A percentile compares a stretch with the other conserved stretches of the same genome.
phyloP scores from a whole-genome alignment of 1,140 invertebrate genomes.

The Laupala kohalensis region DNA sequence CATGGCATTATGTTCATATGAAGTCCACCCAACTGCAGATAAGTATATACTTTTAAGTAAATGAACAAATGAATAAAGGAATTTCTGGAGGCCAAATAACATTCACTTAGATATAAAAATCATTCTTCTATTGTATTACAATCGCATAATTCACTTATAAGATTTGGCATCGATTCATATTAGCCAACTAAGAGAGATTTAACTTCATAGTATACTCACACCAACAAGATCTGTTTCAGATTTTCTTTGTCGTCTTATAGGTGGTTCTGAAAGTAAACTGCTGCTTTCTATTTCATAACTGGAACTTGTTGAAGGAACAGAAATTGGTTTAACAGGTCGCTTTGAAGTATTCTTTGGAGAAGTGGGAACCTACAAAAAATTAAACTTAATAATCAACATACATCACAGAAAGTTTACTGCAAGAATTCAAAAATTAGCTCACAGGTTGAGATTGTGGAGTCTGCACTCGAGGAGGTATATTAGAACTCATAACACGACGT shows the following conservation, averaged over 20 bases:
- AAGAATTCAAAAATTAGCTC: neutral
- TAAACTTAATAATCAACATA: too few species aligned
- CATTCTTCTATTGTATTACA: too few species aligned
- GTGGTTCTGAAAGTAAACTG: neutral
- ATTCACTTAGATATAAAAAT: too few species aligned
- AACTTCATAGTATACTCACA: neutral
- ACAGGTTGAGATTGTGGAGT: neutral
- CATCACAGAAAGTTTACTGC: neutral
- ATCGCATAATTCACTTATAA: too few species aligned
- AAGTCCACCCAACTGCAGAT: too few species aligned
- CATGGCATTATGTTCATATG: too few species aligned
- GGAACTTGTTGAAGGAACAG: constrained; percentile 1
- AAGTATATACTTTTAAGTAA: too few species aligned
- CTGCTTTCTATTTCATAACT: neutral
- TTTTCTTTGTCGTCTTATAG: neutral
- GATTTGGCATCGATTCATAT: too few species aligned
- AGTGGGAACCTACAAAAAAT: neutral
- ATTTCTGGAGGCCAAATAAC: too few species aligned
- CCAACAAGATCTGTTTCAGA: neutral
- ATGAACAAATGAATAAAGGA: too few species aligned
- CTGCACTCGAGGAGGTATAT: neutral
- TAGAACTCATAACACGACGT: neutral
- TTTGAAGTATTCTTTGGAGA: neutral
- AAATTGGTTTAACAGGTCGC: neutral
- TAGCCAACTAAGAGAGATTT: neutral